Evolutionary conservation across 1,140 invertebrate species (phyloP).

Genomic region (Coboldia fuscipes): DNA sequence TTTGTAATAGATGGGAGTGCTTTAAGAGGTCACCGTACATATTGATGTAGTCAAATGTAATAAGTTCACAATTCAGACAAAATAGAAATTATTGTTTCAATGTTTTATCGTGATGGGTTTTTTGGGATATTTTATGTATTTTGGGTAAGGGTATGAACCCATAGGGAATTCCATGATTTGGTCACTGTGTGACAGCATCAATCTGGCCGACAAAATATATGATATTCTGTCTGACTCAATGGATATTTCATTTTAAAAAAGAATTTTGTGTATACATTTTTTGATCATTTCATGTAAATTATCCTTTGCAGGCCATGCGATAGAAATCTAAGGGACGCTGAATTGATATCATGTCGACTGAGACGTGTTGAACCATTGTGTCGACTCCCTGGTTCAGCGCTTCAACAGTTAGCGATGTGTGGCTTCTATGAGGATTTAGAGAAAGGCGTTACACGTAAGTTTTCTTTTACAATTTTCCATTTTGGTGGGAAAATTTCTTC

Average conservation of each 20-base stretch:
- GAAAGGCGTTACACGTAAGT: constrained; percentile 57
- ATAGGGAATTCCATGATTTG: constrained; percentile 11
- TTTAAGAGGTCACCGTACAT: too few species aligned
- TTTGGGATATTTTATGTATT: too few species aligned
- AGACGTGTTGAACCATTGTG: constrained; percentile 39
- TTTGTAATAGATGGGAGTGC: too few species aligned
- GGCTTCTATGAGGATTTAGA: constrained; percentile 58
- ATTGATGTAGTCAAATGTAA: too few species aligned
- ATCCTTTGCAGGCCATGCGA: constrained; percentile 40
- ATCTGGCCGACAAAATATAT: background rate
- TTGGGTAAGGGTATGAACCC: constrained; percentile 10
- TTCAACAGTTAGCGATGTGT: constrained; percentile 51
- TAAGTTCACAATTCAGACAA: too few species aligned
- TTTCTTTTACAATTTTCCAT: too few species aligned
- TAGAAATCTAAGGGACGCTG: constrained; percentile 44
- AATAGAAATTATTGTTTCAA: too few species aligned
- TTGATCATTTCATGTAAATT: constrained; percentile 3
- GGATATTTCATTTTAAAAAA: background rate
- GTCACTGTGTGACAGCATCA: constrained; percentile 8
- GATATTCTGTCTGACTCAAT: background rate
- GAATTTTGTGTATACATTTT: constrained; percentile 4
- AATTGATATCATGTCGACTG: constrained; percentile 34
- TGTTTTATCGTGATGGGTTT: too few species aligned
- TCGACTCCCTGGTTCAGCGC: constrained; percentile 39
- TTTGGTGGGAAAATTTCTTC: too few species aligned